Percentiles rank a stretch among this genome's conserved stretches.
Evolutionary conservation across 2,888 invertebrate species (phyloP).

Genomic region (Alentia gelatinosa): DNA sequence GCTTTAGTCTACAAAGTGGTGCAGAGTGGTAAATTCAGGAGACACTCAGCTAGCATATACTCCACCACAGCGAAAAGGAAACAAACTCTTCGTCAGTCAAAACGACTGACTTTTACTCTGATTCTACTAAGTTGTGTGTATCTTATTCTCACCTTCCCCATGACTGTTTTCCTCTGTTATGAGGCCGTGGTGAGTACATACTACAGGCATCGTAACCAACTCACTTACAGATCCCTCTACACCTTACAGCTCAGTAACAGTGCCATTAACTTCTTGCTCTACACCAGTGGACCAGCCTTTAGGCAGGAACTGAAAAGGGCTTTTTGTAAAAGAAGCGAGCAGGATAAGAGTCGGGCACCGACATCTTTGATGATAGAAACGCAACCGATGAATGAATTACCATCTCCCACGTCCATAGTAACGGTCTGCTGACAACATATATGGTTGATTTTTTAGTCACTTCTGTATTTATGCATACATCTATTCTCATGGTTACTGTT

Average conservation of each 20-base stretch:
- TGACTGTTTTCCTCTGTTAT: not conserved
- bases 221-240: not conserved
- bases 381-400: not conserved
- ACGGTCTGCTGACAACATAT: not conserved
- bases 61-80: not conserved
- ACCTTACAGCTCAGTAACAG: conserved; percentile 12
- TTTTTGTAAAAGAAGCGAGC: not conserved
- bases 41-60: not conserved
- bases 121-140: not conserved
- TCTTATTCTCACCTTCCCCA: not conserved
- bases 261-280: conserved; percentile 15
- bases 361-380: not conserved
- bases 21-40: not conserved
- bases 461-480: too few relatives aligned
- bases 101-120: not conserved
- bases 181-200: not conserved
- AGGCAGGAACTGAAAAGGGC: not conserved
- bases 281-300: conserved; percentile 1
- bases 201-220: not conserved
- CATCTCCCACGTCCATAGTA: not conserved
- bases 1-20: not conserved
- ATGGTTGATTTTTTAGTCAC: not conserved
- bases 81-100: not conserved
- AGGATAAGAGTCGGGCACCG: not conserved
- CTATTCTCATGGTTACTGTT: too few relatives aligned